Base-by-base conservation (phyloP, 2,797 vertebrate genomes). In the Phrynocephalus guinanensis region DNA sequence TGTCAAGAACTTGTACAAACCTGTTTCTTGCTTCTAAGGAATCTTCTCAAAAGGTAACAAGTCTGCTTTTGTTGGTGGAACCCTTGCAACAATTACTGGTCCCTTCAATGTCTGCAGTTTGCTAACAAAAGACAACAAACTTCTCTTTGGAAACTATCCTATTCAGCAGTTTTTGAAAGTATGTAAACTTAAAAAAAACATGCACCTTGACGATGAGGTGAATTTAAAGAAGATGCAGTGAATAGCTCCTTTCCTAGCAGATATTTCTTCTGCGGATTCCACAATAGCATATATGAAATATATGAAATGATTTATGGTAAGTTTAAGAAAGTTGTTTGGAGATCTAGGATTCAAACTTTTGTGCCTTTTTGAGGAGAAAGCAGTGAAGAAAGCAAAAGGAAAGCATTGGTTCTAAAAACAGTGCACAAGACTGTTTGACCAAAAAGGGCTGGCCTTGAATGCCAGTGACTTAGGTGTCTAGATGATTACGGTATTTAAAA, bases 21-120 rank as follows among this genome's bases (percentile, higher is more conserved):
- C 28, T 91, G 22, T 5, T 92, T 80, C 80, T 89, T 86, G 4
- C 52, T 76, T 86, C 0, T 1, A 91, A 90, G 15, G 5, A 88
- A 90, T 71, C 7, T 15, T 93, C 89, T 89, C 75, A 89, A 90
- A 91, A 79, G n/a, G 79, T 60, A 90, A 67, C 30, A 92, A 86
- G 26, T 76, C 28, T 71, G 6, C 2, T 1, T 48, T 91, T 93
- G 88, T 87, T 84, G 87, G 30, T 77, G 48, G 67, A 72, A 91
- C 7, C 26, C 2, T 20, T 86, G 0, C 56, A 91, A 87, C 82
- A 89, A 88, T 87, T 87, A 88, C 2, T 84, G 13, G 5, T 10
- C 7, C 50, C 70, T 20, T 0, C 15, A 5, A 82, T 82, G 52
- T 82, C 72, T 60, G 33, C 86, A 91, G 82, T 60, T 0, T 6